A percentile compares a stretch with the other conserved stretches of the same genome.
phyloP scores from a whole-genome alignment of 2,888 invertebrate species.

The Agrochola lota region DNA sequence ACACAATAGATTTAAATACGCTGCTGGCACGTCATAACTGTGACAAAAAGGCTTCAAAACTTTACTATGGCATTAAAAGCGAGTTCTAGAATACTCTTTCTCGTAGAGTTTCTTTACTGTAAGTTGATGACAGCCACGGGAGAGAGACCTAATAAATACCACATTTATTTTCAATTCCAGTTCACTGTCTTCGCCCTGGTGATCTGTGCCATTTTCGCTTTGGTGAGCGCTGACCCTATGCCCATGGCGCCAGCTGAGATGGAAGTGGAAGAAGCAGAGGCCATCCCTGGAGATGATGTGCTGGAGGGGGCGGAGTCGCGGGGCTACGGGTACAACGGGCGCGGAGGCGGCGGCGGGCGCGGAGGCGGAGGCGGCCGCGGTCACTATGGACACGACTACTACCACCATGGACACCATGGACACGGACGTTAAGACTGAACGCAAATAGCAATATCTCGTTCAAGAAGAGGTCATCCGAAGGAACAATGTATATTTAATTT shows the following conservation, averaged over 20 bases:
- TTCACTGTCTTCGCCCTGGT: constrained; percentile 60
- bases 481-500: neutral
- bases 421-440: constrained; percentile 21
- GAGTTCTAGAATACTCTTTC: neutral
- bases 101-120: neutral
- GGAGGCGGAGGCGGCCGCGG: neutral
- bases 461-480: neutral
- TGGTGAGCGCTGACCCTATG: constrained; percentile 45
- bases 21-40: too few relatives aligned
- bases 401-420: neutral
- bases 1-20: too few relatives aligned
- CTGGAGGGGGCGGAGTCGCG: constrained; percentile 45
- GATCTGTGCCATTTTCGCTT: constrained; percentile 63
- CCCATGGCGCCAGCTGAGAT: neutral
- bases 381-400: neutral
- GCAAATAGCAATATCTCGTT: neutral
- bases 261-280: neutral
- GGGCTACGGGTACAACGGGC: constrained; percentile 18
- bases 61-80: neutral
- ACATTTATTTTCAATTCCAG: constrained; percentile 52
- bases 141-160: neutral
- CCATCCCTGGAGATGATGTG: constrained; percentile 4
- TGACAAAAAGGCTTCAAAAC: too few relatives aligned
- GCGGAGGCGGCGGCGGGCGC: neutral
- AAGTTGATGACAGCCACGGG: neutral